Base-by-base conservation (phyloP, 2,888 invertebrate genomes). In the Megalurothrips usitatus region DNA sequence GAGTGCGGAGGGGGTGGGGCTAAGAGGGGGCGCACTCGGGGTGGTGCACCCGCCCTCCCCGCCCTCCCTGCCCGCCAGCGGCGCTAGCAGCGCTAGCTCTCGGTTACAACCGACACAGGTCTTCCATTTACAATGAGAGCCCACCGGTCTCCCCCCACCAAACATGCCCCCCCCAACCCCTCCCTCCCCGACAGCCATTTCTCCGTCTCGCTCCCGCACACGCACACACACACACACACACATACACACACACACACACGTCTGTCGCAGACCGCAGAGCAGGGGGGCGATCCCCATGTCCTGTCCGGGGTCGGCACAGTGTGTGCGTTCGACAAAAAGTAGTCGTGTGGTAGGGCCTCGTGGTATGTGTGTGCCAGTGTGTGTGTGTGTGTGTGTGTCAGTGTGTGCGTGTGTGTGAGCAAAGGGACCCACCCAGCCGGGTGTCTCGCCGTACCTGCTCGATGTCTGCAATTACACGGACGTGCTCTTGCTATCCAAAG, bases 101-200 rank as follows among this genome's bases (percentile, higher is more conserved):
- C 68, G 68, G 68, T 75, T 75, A 75, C 68, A 75, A 26, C 68
- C 68, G 68, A 75, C 68, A 75, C 68, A 75, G 68, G 26, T 75
- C 68, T 75, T 75, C 68, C 68, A 75, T 75, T 75, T 75, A 75
- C 68, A 75, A 75, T 75, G 68, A 75, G 68, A 75, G 68, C 10
- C 12, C 9, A 26, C 11, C 68, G 68, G 58, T 6, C 34, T 43
- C 58, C 17, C 58, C 17, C 19, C 58, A 58, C 58, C 58, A 14
- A 6, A 12, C 58, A 23, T 11, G 68, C 9, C 26, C 68, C 68
- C 10, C 26, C 2, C 26, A 23, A 3, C 26, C 68, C 26, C 68
- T 9, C 11, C 68, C 23, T 26, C 23, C 68, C 68, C 11, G 19
- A 17, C 14, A 14, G 19, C 17, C 58, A 58, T 19, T 58, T 52